phyloP scores from a whole-genome alignment of 2,797 vertebrate genomes.

The Sebastiscus tertius region DNA sequence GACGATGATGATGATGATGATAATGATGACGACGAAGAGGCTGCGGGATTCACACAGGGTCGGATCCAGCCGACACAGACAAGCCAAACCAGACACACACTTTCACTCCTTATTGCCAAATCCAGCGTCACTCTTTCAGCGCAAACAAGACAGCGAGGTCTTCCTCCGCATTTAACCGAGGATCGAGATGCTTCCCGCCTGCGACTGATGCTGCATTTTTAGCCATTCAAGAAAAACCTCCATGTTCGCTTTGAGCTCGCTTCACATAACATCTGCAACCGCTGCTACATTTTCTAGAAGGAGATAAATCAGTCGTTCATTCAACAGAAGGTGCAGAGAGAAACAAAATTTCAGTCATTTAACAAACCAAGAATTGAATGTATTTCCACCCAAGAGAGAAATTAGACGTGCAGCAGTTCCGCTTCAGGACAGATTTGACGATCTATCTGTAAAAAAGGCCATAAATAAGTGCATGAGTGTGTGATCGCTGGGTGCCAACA shows the following conservation, averaged over 20 bases:
- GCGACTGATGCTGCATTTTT: slow-evolving; percentile 8
- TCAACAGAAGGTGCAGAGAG: background rate
- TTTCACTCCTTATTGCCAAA: slow-evolving; percentile 55
- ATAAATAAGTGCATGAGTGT: background rate
- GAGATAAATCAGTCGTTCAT: background rate
- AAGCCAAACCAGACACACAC: slow-evolving; percentile 54
- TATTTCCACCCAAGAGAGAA: background rate
- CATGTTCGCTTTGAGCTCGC: slow-evolving; percentile 20
- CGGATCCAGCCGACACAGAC: slow-evolving; percentile 56
- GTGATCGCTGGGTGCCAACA: slow-evolving; percentile 36
- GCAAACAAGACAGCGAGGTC: background rate
- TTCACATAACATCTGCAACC: background rate
- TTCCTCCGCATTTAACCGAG: slow-evolving; percentile 11
- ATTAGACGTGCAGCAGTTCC: background rate
- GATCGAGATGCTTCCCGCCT: slow-evolving; percentile 2
- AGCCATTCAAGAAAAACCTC: background rate
- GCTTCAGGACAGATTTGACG: background rate
- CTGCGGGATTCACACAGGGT: slow-evolving; percentile 20
- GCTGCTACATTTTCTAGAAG: background rate
- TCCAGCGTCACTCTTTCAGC: background rate
- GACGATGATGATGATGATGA: slow-evolving; percentile 18
- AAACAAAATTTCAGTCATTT: background rate
- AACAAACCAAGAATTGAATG: background rate
- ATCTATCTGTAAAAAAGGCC: slow-evolving; percentile 13
- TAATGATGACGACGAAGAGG: slow-evolving; percentile 27